Conservation (phyloP, 2,888 invertebrate species). For the Troides helena region DNA sequence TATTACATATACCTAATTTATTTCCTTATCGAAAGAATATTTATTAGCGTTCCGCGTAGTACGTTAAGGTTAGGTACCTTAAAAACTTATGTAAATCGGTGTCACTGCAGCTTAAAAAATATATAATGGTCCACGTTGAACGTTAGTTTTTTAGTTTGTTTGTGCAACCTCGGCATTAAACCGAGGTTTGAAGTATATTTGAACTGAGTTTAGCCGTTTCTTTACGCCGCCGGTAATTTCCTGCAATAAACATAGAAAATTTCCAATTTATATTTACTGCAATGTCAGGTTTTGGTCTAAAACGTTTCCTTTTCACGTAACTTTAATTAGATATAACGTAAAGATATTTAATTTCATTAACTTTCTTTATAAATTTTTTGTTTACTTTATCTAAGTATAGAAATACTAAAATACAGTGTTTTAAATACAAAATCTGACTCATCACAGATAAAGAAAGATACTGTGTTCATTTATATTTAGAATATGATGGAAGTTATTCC, state of each 20-base stretch:
- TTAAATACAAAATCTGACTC: too few relatives aligned
- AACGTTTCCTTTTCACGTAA: too few relatives aligned
- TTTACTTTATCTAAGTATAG: too few relatives aligned
- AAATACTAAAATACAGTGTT: too few relatives aligned
- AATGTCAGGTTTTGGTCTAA: neutral
- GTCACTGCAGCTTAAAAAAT: slow-evolving; percentile 2
- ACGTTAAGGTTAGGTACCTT: neutral
- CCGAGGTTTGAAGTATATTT: slow-evolving; percentile 17
- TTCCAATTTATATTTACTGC: slow-evolving; percentile 6
- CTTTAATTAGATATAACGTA: too few relatives aligned
- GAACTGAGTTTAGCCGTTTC: slow-evolving; percentile 6
- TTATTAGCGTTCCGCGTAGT: neutral
- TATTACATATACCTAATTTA: neutral
- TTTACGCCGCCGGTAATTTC: slow-evolving; percentile 1
- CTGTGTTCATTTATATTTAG: too few relatives aligned
- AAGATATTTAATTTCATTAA: too few relatives aligned
- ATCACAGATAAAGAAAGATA: too few relatives aligned
- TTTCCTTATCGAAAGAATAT: neutral
- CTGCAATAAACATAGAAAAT: slow-evolving; percentile 6
- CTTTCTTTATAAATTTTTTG: too few relatives aligned
- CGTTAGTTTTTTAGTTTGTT: slow-evolving; percentile 18
- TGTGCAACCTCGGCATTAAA: slow-evolving; percentile 17
- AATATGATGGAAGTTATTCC: too few relatives aligned
- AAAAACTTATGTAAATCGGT: slow-evolving; percentile 17
- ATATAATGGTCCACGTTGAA: slow-evolving; percentile 14